Conservation (phyloP, 2,888 invertebrate species). For the Tortricodes alternella region DNA sequence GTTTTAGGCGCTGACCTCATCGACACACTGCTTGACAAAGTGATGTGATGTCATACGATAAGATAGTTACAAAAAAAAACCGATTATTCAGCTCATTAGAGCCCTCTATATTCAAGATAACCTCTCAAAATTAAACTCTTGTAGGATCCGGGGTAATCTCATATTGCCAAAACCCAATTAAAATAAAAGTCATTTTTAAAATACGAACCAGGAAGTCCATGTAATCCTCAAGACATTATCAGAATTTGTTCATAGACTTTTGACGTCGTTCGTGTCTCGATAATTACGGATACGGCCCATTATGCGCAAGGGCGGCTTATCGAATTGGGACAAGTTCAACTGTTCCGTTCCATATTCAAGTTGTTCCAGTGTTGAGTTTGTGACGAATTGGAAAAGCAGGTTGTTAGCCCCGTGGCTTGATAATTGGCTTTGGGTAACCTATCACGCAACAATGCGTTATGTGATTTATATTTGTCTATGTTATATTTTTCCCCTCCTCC, state of each 20-base stretch:
- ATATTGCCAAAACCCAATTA: not conserved
- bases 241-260: slow-evolving; percentile 42
- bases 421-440: no score
- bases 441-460: no score
- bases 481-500: no score
- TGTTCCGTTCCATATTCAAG: slow-evolving; percentile 25
- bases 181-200: not conserved
- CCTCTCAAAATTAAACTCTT: not conserved
- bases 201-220: slow-evolving; percentile 2
- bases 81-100: not conserved
- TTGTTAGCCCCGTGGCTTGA: not conserved
- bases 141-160: not conserved
- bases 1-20: slow-evolving; percentile 28
- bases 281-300: slow-evolving; percentile 47
- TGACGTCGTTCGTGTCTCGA: slow-evolving; percentile 36
- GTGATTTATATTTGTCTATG: no score
- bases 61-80: not conserved
- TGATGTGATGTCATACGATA: slow-evolving; percentile 27
- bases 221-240: not conserved
- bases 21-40: slow-evolving; percentile 26
- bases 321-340: slow-evolving; percentile 60
- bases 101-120: not conserved
- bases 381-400: not conserved
- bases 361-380: no score
- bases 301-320: slow-evolving; percentile 59